phyloP scores from a whole-genome alignment of 1,140 invertebrate genomes.

The Dolichoris vasculosae region DNA sequence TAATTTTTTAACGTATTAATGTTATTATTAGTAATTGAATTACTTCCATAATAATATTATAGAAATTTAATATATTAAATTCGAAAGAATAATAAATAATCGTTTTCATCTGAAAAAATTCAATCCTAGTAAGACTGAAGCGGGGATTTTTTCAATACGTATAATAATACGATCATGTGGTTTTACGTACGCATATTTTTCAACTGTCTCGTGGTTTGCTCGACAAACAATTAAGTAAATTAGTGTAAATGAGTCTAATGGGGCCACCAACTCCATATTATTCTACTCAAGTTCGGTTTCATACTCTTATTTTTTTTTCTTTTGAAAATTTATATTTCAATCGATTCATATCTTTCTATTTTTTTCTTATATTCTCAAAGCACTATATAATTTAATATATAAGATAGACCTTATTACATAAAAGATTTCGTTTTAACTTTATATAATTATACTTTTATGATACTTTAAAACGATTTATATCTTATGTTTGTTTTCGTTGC shows the following conservation, averaged over 20 bases:
- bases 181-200: slow-evolving; percentile 44
- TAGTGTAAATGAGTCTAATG: slow-evolving; percentile 66
- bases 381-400: not conserved
- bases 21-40: no score
- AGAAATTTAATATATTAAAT: no score
- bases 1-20: no score
- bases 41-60: no score
- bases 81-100: no score
- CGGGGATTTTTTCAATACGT: slow-evolving; percentile 17
- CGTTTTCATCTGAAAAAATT: no score
- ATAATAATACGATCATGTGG: not conserved
- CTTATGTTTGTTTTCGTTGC: not conserved
- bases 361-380: not conserved
- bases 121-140: not conserved
- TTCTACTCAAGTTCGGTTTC: slow-evolving; percentile 9
- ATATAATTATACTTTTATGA: not conserved
- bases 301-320: not conserved
- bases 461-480: not conserved
- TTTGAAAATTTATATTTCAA: not conserved
- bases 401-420: not conserved
- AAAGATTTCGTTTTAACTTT: not conserved
- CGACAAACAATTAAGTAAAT: slow-evolving; percentile 63
- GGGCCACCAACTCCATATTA: slow-evolving; percentile 44
- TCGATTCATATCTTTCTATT: not conserved
- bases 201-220: slow-evolving; percentile 51